Evolutionary conservation across 2,113 vertebrate species (phyloP).

Genomic region (Phalacrocorax aristotelis): DNA sequence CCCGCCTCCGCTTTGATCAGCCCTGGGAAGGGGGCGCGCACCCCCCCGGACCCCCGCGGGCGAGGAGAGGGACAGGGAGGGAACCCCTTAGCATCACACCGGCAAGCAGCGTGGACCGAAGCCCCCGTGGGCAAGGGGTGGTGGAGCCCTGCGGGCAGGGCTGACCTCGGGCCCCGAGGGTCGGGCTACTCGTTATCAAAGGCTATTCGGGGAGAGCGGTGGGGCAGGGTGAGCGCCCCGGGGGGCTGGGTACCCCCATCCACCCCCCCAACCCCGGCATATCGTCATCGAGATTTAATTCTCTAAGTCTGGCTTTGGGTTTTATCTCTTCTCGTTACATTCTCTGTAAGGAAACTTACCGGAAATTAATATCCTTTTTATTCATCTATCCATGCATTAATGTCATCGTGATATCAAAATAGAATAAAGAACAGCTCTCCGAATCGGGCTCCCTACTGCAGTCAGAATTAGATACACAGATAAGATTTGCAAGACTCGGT

Average conservation of each 20-base stretch:
- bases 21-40: neutral
- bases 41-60: neutral
- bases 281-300: neutral
- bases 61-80: neutral
- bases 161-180: neutral
- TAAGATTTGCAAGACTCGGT: neutral
- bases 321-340: neutral
- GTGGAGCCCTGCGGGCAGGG: neutral
- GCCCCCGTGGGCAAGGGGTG: neutral
- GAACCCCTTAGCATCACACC: neutral
- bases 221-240: neutral
- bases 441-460: neutral
- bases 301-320: neutral
- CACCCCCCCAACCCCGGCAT: neutral
- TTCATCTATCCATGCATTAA: neutral
- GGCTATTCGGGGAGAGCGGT: fast-evolving
- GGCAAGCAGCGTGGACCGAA: neutral
- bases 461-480: neutral
- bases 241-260: neutral
- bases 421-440: neutral
- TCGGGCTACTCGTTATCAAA: neutral
- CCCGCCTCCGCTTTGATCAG: too few relatives aligned
- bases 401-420: constrained; percentile 7
- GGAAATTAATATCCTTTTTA: constrained; percentile 28
- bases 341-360: neutral